phyloP scores from a whole-genome alignment of 2,888 invertebrate genomes.

The Microchrysa polita region DNA sequence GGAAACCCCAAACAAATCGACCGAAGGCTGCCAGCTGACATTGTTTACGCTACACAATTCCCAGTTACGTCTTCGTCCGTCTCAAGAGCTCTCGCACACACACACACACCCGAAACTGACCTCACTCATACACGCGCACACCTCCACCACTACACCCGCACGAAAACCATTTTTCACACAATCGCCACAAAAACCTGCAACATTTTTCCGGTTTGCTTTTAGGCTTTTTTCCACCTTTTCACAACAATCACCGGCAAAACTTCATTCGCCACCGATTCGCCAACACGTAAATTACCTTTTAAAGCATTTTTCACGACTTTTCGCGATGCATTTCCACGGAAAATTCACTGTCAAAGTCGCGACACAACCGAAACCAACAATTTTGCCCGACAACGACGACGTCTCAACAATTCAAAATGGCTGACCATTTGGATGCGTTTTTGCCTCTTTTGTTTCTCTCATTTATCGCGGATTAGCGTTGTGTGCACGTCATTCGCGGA shows the following conservation, averaged over 20 bases:
- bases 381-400: too few relatives aligned
- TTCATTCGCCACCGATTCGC: not conserved
- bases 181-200: constrained; percentile 4
- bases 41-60: constrained; percentile 34
- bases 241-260: not conserved
- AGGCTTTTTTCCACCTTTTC: not conserved
- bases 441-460: constrained; percentile 27
- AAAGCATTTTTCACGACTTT: constrained; percentile 5
- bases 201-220: not conserved
- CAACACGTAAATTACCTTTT: constrained; percentile 7
- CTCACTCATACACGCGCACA: constrained; percentile 8
- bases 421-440: constrained; percentile 38
- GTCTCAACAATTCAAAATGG: constrained; percentile 39
- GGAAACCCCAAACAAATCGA: constrained; percentile 42
- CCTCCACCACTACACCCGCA: constrained; percentile 10
- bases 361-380: constrained; percentile 3
- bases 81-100: not conserved
- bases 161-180: constrained; percentile 27
- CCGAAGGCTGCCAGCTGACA: constrained; percentile 38
- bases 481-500: constrained; percentile 14
- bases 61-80: not conserved
- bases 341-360: not conserved
- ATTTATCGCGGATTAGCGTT: constrained; percentile 26
- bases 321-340: constrained; percentile 14
- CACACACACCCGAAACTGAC: constrained; percentile 1